Percentiles rank a stretch among this genome's conserved stretches.
These are phyloP conservation scores for Rhipidura dahli DNA, from an alignment of 2,113 vertebrate genomes.

Conservation along the genomic window DNA sequence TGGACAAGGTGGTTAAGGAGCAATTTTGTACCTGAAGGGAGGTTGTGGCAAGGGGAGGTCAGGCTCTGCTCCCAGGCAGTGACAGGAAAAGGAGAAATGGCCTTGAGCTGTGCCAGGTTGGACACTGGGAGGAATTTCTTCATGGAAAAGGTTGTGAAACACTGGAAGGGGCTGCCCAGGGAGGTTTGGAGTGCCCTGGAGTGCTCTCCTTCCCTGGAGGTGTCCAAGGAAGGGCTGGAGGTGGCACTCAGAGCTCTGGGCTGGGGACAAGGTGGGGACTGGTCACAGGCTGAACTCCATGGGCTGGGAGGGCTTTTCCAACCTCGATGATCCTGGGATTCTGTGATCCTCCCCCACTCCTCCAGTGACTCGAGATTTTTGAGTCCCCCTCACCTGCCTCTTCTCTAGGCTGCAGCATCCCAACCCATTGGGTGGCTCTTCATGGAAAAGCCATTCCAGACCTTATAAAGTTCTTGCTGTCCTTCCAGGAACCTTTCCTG, in stretches of 20 bases:
- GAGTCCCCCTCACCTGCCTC: background rate
- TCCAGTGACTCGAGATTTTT: background rate
- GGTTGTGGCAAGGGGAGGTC: background rate
- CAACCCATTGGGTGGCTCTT: background rate
- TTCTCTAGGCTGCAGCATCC: background rate
- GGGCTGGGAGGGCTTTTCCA: background rate
- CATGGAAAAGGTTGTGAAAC: background rate
- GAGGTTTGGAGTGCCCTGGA: background rate
- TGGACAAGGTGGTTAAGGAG: background rate
- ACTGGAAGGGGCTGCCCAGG: background rate
- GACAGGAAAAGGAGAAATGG: background rate
- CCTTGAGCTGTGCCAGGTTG: background rate
- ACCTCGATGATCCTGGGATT: accelerated
- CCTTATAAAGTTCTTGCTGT: accelerated
- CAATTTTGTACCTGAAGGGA: background rate
- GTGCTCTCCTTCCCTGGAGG: no score
- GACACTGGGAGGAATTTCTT: background rate
- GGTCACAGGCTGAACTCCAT: accelerated
- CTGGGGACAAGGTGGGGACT: background rate
- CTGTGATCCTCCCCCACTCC: background rate
- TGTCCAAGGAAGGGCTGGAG: accelerated
- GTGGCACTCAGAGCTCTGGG: background rate
- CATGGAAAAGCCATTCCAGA: background rate
- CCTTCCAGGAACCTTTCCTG: background rate
- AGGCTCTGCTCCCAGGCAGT: background rate